A percentile compares a stretch with the other conserved stretches of the same genome.
These are phyloP conservation scores for Drosophila pseudotakahashii DNA, from an alignment of 2,888 invertebrate genomes.

Conservation along the genomic window DNA sequence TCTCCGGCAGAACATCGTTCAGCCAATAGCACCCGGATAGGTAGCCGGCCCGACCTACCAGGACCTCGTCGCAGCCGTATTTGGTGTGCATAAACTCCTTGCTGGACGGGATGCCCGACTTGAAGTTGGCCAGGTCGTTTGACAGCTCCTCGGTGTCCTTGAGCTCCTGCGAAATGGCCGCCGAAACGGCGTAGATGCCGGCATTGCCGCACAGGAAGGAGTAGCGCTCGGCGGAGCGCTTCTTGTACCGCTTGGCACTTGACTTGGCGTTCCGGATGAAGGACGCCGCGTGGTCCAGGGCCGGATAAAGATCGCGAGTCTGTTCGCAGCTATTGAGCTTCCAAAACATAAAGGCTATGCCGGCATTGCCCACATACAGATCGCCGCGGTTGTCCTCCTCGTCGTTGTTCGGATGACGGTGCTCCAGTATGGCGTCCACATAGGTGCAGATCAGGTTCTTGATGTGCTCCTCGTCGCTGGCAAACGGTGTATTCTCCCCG, in stretches of 20 bases:
- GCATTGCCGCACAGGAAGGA: conserved; percentile 92
- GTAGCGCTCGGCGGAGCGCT: conserved; percentile 86
- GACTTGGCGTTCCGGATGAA: conserved; percentile 88
- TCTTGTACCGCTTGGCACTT: conserved; percentile 84
- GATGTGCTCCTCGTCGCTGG: conserved; percentile 81
- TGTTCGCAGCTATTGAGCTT: conserved; percentile 87
- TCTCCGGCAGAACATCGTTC: conserved; percentile 82
- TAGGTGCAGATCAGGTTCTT: conserved; percentile 83
- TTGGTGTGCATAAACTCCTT: conserved; percentile 86
- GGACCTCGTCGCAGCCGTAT: conserved; percentile 92
- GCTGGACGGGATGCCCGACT: conserved; percentile 84
- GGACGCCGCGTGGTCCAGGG: conserved; percentile 86
- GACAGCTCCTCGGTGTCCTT: conserved; percentile 84
- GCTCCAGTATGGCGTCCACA: conserved; percentile 83
- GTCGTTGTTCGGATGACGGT: conserved; percentile 77
- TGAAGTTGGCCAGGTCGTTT: conserved; percentile 82
- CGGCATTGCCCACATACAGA: conserved; percentile 84
- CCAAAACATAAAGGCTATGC: conserved; percentile 91
- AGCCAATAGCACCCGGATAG: conserved; percentile 91
- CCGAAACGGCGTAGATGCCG: conserved; percentile 90
- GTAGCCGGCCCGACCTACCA: conserved; percentile 94
- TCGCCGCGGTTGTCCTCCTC: conserved; percentile 83
- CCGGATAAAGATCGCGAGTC: conserved; percentile 84
- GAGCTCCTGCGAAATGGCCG: conserved; percentile 86
- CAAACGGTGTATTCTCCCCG: conserved; percentile 66